Percentiles rank a stretch among this genome's conserved stretches.
These are phyloP conservation scores for Willowsia nigromaculata DNA, from an alignment of 2,888 invertebrate genomes.

Conservation along the genomic window DNA sequence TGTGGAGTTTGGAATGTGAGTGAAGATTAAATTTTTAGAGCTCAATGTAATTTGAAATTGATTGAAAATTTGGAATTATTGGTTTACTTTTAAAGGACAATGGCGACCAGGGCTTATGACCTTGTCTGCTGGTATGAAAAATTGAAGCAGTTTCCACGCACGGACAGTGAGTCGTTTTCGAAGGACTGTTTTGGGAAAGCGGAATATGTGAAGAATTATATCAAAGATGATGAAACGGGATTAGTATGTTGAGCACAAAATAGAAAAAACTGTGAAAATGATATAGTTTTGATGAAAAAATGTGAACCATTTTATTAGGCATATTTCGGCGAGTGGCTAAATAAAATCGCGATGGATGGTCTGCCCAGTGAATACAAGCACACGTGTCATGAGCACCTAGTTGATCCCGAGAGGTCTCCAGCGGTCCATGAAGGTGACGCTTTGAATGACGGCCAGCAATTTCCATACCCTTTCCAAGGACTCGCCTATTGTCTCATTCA, in stretches of 20 bases:
- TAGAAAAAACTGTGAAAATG: neutral
- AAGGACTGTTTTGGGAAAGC: constrained; percentile 37
- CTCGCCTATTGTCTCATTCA: constrained; percentile 48
- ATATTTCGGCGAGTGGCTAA: constrained; percentile 57
- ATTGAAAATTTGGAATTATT: neutral
- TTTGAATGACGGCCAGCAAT: constrained; percentile 35
- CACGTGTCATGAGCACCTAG: constrained; percentile 7
- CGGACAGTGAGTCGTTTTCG: constrained; percentile 16
- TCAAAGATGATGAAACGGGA: constrained; percentile 38
- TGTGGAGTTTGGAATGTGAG: constrained; percentile 54
- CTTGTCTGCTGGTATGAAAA: constrained; percentile 62
- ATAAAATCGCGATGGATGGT: constrained; percentile 45
- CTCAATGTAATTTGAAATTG: neutral
- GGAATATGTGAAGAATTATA: constrained; percentile 25
- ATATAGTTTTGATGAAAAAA: neutral
- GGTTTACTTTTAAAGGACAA: constrained; percentile 14
- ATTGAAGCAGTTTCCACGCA: constrained; percentile 48
- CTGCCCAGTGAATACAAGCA: constrained; percentile 22
- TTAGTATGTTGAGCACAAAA: neutral
- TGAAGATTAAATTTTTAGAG: neutral
- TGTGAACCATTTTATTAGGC: neutral
- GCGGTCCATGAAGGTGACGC: constrained; percentile 39
- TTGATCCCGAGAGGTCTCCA: constrained; percentile 4
- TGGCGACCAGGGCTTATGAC: constrained; percentile 50
- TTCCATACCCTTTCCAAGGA: constrained; percentile 51